Conservation (phyloP, 2,888 invertebrate species). For the Dolichopus griseipennis region DNA sequence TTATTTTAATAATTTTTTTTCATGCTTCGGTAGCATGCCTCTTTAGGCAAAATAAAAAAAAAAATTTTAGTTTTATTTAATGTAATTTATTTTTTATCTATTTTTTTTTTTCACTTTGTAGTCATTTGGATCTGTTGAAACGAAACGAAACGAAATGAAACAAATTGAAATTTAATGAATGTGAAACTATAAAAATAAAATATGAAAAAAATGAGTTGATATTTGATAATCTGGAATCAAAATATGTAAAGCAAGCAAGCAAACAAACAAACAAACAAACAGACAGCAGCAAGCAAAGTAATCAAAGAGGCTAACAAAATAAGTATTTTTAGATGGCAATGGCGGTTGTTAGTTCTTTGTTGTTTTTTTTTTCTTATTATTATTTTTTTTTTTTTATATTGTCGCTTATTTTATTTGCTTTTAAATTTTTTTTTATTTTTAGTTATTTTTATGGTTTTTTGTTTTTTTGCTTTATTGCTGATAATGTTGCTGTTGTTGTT, state of each 20-base stretch:
- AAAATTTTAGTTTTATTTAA: no score
- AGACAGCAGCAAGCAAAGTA: no score
- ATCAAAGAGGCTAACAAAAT: background rate
- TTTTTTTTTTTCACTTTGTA: background rate
- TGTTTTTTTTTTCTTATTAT: background rate
- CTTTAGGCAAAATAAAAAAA: background rate
- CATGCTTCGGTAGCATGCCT: background rate
- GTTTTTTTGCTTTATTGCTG: background rate
- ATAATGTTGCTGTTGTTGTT: background rate
- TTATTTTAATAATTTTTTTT: background rate
- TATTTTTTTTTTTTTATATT: no score
- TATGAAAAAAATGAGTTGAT: background rate
- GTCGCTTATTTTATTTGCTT: no score
- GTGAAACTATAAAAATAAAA: background rate
- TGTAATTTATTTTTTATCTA: no score
- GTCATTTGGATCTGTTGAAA: background rate
- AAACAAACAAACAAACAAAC: no score
- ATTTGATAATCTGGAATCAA: background rate
- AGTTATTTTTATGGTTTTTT: no score
- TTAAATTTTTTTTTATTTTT: no score
- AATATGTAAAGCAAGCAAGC: no score
- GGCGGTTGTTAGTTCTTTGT: background rate
- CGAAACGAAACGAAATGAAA: background rate
- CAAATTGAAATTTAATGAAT: background rate
- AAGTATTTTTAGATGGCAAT: constrained; percentile 5